A percentile compares a stretch with the other conserved stretches of the same genome.
Evolutionary conservation across 2,797 vertebrate genomes (phyloP).

Genomic region (Poeciliopsis gracilis): DNA sequence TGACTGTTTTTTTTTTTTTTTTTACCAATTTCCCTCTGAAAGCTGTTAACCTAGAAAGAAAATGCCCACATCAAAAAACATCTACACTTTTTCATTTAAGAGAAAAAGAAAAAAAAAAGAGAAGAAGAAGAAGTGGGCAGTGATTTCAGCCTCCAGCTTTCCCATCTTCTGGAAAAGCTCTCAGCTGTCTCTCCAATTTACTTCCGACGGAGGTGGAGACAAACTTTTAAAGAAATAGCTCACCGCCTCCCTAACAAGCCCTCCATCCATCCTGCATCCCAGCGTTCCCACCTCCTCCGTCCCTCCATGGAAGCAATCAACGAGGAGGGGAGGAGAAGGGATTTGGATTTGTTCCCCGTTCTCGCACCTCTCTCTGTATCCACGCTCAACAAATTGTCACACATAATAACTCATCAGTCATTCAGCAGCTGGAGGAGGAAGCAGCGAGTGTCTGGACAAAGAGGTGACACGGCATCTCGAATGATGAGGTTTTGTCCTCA

Average conservation of each 20-base stretch:
- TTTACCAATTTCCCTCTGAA: not conserved
- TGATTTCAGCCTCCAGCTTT: constrained; percentile 81
- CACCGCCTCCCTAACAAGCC: constrained; percentile 72
- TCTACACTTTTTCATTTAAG: not conserved
- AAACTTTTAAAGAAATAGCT: constrained; percentile 79
- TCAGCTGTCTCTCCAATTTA: constrained; percentile 69
- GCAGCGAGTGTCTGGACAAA: constrained; percentile 22
- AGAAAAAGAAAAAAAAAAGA: not conserved
- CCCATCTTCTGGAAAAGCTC: constrained; percentile 80
- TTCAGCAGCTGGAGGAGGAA: constrained; percentile 14
- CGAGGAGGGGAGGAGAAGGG: constrained; percentile 29
- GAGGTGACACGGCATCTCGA: constrained; percentile 18
- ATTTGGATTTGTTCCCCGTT: constrained; percentile 26
- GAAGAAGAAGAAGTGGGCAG: constrained; percentile 47
- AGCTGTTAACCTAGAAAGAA: not conserved
- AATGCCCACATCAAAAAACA: not conserved
- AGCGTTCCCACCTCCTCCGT: constrained; percentile 65
- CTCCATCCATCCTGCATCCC: constrained; percentile 65
- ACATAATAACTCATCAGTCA: constrained; percentile 36
- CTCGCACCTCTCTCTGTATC: constrained; percentile 14
- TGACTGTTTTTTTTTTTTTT: not conserved
- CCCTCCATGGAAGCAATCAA: constrained; percentile 45
- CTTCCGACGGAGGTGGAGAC: constrained; percentile 81
- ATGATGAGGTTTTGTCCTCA: not conserved
- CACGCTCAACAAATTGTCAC: constrained; percentile 34